Evolutionary conservation across 2,797 vertebrate species (phyloP), one percentile per base, ranked within the genome.

Genomic region (Takifugu ocellatus): DNA sequence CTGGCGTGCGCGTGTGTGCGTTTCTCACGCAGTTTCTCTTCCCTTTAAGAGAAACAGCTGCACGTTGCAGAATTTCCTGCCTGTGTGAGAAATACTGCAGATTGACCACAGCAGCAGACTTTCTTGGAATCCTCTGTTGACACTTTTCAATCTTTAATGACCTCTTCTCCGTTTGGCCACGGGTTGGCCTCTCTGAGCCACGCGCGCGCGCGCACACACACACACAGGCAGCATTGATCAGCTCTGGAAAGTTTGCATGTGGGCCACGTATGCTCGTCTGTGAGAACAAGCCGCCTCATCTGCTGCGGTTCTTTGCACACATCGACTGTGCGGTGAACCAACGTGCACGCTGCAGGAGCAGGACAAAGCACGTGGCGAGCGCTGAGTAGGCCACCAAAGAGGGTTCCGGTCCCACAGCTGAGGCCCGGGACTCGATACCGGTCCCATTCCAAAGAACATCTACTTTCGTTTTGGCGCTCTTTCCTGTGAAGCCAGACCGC

Each of bases 51-150:
- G 25, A 56, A 49, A 12, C 33, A 54, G 51, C 56, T 63, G 51
- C 48, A 61, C 27, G 42, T 52, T 71, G 66, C 61, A 70, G 77
- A 68, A 78, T 83, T 74, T 75, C 67, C 52, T 67, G 33, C 5
- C 27, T 7, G 2, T 46, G 54, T 78, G 73, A 46, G 61, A 75
- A 77, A 75, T 67, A 61, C 74, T 55, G 55, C 69, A 72, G 45
- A 36, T 21, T 49, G 70, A 66, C 59, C 54, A 33, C 52, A 54
- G 49, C 33, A 56, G 46, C 51, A 51, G 51, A 65, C 71, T 44
- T 59, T 64, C 52, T 16, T 51, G 54, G 67, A 73, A 70, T 29
- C 53, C 33, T 24, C 27, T 0, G n/a, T 47, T 27, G 25, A 39
- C 36, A 14, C 36, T 42, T 42, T 17, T 48, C 11, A 27, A 61